These are phyloP conservation scores for Thamnophis sirtalis DNA, from an alignment of 2,113 vertebrate genomes.

Conservation along the genomic window DNA sequence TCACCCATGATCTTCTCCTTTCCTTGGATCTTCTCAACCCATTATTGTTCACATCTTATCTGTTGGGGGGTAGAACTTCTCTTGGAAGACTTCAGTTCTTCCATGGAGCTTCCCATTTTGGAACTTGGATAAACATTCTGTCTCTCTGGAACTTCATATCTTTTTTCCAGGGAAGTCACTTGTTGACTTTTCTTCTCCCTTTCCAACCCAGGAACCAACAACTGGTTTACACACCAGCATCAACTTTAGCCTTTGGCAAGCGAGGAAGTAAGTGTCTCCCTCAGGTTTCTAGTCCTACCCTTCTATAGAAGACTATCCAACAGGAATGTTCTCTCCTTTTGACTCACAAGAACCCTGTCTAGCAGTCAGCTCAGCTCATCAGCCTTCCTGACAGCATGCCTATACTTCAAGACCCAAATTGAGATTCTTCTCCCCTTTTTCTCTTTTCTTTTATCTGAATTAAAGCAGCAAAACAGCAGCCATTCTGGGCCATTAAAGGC, in stretches of 20 bases:
- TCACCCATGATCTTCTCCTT: background rate
- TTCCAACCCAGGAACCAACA: background rate
- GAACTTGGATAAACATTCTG: background rate
- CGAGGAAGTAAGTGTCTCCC: background rate
- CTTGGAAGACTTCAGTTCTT: background rate
- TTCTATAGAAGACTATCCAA: background rate
- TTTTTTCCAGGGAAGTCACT: background rate
- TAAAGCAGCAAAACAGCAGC: background rate
- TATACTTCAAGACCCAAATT: background rate
- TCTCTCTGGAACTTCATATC: background rate
- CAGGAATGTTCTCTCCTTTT: background rate
- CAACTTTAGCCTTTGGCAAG: background rate
- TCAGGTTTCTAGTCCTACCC: background rate
- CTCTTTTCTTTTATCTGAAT: background rate
- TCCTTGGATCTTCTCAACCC: background rate
- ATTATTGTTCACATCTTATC: background rate
- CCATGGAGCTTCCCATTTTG: background rate
- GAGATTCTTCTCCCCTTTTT: background rate
- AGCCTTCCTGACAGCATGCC: background rate
- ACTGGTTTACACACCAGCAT: background rate
- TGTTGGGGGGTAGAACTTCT: background rate
- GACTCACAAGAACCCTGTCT: background rate
- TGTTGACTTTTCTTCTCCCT: background rate
- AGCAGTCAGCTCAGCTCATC: background rate
- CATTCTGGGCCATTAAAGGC: background rate